A percentile compares a stretch with the other conserved stretches of the same genome.
Evolutionary conservation across 2,888 invertebrate species (phyloP).

Genomic region (Melanchra persicariae): DNA sequence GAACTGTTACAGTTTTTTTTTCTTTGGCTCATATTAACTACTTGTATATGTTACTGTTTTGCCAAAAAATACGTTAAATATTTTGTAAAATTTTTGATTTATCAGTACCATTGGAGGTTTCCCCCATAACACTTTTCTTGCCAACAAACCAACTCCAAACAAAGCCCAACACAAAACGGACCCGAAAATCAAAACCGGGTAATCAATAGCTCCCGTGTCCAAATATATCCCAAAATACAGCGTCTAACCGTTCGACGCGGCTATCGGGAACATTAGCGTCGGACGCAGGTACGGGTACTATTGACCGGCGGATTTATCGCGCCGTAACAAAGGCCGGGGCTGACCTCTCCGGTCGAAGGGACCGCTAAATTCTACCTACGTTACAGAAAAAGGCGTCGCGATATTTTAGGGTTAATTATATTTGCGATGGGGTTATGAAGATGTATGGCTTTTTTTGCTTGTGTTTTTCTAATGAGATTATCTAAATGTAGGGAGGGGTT

Average conservation of each 20-base stretch:
- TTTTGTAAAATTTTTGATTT: too few relatives aligned
- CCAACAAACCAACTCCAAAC: neutral
- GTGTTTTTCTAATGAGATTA: slow-evolving; percentile 6
- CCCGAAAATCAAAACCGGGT: slow-evolving; percentile 38
- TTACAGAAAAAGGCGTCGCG: slow-evolving; percentile 69
- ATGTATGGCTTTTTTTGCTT: slow-evolving; percentile 21
- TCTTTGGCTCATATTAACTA: neutral
- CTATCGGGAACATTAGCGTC: slow-evolving; percentile 64
- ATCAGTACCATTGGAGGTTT: too few relatives aligned
- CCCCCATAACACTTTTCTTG: neutral
- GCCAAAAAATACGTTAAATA: too few relatives aligned
- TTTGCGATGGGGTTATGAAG: slow-evolving; percentile 60
- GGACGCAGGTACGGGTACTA: slow-evolving; percentile 62
- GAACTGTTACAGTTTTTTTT: neutral
- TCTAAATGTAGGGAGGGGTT: neutral
- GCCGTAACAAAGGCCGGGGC: slow-evolving; percentile 66
- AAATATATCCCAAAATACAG: slow-evolving; percentile 52
- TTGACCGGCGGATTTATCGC: slow-evolving; percentile 73
- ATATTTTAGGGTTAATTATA: slow-evolving; percentile 69
- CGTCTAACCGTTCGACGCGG: slow-evolving; percentile 43
- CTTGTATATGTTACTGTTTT: too few relatives aligned
- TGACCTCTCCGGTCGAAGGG: slow-evolving; percentile 72
- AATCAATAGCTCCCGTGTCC: slow-evolving; percentile 60
- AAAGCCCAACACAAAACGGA: slow-evolving; percentile 12
- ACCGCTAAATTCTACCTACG: slow-evolving; percentile 73